phyloP scores from a whole-genome alignment of 2,888 invertebrate species.

The Phymatocera aterrima region DNA sequence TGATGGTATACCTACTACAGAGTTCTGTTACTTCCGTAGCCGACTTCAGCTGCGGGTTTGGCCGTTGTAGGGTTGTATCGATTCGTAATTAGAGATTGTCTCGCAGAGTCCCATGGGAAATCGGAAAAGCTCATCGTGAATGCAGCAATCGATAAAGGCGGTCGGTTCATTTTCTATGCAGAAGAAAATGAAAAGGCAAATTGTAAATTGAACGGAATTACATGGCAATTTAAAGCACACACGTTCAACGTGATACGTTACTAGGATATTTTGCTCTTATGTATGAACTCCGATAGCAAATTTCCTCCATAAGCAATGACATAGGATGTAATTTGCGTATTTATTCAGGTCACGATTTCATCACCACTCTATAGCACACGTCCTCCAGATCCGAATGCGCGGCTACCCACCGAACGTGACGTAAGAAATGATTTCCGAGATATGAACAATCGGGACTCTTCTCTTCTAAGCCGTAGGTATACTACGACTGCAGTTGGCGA shows the following conservation, averaged over 20 bases:
- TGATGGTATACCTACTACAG: too few species aligned
- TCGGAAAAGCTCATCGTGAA: too few species aligned
- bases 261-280: not conserved
- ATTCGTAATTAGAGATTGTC: not conserved
- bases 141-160: not conserved
- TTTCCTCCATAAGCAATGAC: not conserved
- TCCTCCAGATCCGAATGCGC: not conserved
- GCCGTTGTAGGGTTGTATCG: not conserved
- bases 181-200: too few species aligned
- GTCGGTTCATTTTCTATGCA: not conserved
- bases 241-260: not conserved
- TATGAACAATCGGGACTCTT: not conserved
- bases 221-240: not conserved
- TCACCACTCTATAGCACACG: not conserved
- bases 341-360: conserved; percentile 28
- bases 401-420: not conserved
- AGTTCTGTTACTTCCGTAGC: not conserved
- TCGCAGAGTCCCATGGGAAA: not conserved
- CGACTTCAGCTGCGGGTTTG: not conserved
- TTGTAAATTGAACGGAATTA: not conserved
- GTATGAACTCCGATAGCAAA: not conserved
- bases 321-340: not conserved
- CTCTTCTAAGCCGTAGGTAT: not conserved
- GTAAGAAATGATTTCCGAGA: not conserved
- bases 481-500: not conserved